These are phyloP conservation scores for Urocyon cinereoargenteus DNA, from an alignment of 2,797 vertebrate species.

Conservation along the genomic window DNA sequence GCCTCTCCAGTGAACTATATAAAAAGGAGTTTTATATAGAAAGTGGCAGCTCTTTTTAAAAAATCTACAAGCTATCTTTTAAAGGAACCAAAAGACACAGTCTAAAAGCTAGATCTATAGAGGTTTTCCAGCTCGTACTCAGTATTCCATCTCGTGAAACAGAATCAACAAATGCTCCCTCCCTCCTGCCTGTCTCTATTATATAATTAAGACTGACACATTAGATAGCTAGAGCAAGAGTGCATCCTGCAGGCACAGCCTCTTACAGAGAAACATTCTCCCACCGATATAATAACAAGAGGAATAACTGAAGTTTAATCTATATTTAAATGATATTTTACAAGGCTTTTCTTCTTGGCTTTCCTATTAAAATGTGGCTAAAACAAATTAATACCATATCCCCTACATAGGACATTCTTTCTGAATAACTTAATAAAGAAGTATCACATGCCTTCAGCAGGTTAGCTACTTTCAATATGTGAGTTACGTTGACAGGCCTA, in stretches of 20 bases:
- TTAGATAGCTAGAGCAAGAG: background rate
- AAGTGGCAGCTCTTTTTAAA: background rate
- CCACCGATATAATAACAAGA: background rate
- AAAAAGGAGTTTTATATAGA: conserved; percentile 71
- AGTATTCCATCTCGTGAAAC: conserved; percentile 1
- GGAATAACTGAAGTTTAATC: background rate
- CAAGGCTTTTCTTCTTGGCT: background rate
- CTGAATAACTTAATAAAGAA: conserved; percentile 32
- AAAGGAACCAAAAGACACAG: conserved; percentile 33
- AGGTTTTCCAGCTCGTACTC: conserved; percentile 28
- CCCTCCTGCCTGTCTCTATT: conserved; percentile 31
- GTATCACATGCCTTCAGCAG: background rate
- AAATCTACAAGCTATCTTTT: conserved; percentile 12
- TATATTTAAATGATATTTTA: conserved; percentile 25
- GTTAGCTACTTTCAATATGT: background rate
- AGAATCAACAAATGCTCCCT: background rate
- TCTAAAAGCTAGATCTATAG: background rate
- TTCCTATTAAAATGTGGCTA: conserved; percentile 2
- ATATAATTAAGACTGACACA: conserved; percentile 45
- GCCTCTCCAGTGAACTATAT: conserved; percentile 24
- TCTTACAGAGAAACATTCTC: background rate
- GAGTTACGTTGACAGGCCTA: background rate
- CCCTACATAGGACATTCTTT: background rate
- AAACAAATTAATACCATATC: conserved; percentile 26
- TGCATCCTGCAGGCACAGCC: background rate